Conservation (phyloP, 1,140 invertebrate species). For the Brachionus plicatilis region DNA sequence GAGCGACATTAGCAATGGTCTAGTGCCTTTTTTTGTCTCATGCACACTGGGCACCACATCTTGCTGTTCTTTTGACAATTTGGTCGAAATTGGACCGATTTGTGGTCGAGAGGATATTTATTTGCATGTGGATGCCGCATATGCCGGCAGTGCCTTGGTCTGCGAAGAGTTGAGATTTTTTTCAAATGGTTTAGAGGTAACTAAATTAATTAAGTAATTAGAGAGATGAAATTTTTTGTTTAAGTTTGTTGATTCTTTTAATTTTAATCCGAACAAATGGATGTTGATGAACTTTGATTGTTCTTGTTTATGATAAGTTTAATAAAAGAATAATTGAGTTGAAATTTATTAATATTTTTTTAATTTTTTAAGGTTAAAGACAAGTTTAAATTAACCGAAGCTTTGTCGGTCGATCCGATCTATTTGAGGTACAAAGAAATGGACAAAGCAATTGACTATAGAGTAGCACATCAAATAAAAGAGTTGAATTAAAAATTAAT, state of each 20-base stretch:
- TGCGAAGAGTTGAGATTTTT: conserved; percentile 85
- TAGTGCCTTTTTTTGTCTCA: conserved; percentile 92
- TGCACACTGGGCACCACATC: conserved; percentile 83
- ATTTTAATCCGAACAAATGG: conserved; percentile 96
- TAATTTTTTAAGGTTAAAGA: conserved; percentile 61
- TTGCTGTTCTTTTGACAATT: conserved; percentile 78
- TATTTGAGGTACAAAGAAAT: conserved; percentile 91
- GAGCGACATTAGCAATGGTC: conserved; percentile 60
- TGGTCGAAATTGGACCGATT: conserved; percentile 78
- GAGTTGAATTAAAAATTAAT: neutral
- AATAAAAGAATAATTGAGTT: neutral
- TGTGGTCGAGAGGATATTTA: conserved; percentile 71
- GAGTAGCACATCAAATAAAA: conserved; percentile 46
- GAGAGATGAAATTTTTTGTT: neutral
- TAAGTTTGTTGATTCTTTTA: conserved; percentile 71
- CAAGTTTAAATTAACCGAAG: conserved; percentile 77
- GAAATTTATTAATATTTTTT: neutral
- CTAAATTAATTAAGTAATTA: neutral
- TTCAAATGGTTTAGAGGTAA: conserved; percentile 74
- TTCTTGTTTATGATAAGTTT: conserved; percentile 57
- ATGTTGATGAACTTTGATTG: conserved; percentile 90
- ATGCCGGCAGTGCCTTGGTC: conserved; percentile 79
- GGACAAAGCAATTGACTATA: conserved; percentile 90
- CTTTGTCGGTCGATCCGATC: conserved; percentile 90
- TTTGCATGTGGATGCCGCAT: conserved; percentile 89